Conservation (phyloP, 2,888 invertebrate genomes). For the Megastigmus dorsalis region DNA sequence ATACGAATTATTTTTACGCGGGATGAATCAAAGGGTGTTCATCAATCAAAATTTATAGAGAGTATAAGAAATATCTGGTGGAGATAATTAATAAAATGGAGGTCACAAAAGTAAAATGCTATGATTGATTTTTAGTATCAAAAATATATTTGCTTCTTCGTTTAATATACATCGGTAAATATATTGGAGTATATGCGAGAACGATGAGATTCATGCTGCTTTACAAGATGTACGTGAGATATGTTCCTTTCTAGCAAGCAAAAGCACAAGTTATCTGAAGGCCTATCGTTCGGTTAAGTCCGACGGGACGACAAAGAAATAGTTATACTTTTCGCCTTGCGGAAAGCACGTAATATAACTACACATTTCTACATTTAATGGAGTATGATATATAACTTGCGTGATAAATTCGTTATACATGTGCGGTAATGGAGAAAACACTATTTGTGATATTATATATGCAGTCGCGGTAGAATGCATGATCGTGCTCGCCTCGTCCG, state of each 20-base stretch:
- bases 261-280: slow-evolving; percentile 19
- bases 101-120: too few relatives aligned
- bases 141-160: slow-evolving; percentile 55
- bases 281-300: slow-evolving; percentile 5
- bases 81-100: too few relatives aligned
- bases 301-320: slow-evolving; percentile 3
- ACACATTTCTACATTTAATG: slow-evolving; percentile 36
- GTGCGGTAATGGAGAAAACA: slow-evolving; percentile 15
- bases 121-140: slow-evolving; percentile 51
- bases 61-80: too few relatives aligned
- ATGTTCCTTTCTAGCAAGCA: slow-evolving; percentile 24
- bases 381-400: slow-evolving; percentile 38
- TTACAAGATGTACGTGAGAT: slow-evolving; percentile 45
- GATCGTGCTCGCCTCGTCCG: not conserved
- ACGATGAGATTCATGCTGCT: slow-evolving; percentile 43
- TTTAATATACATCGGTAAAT: slow-evolving; percentile 47
- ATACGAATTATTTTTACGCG: too few relatives aligned
- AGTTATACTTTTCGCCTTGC: slow-evolving; percentile 11
- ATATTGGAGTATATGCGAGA: slow-evolving; percentile 46
- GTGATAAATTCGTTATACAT: slow-evolving; percentile 22
- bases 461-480: slow-evolving; percentile 15
- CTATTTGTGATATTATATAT: slow-evolving; percentile 13
- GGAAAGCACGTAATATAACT: slow-evolving; percentile 30
- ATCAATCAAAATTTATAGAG: too few relatives aligned
- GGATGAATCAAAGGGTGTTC: too few relatives aligned